phyloP scores from a whole-genome alignment of 2,797 vertebrate species.

The Paramormyrops hopkinsi region DNA sequence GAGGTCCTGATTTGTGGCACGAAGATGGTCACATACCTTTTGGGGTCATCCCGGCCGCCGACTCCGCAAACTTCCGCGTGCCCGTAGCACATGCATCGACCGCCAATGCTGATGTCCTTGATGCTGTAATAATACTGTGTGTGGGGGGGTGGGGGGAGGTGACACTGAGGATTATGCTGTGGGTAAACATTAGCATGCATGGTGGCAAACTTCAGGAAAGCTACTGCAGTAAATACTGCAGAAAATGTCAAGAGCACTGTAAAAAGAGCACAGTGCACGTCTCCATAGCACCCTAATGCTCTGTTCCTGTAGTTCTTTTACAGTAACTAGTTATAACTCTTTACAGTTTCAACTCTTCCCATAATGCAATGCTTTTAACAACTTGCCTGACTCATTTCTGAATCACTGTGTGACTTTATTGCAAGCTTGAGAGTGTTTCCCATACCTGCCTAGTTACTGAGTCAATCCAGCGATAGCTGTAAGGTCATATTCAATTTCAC shows the following conservation, averaged over 20 bases:
- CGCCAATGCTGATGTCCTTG: constrained; percentile 89
- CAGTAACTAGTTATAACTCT: neutral
- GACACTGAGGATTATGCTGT: neutral
- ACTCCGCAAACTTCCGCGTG: constrained; percentile 73
- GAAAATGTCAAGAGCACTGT: neutral
- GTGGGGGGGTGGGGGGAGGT: constrained; percentile 27
- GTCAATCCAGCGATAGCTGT: neutral
- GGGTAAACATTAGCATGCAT: neutral
- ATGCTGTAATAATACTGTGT: constrained; percentile 89
- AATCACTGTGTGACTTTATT: neutral
- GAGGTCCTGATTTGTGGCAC: neutral
- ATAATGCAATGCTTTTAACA: neutral
- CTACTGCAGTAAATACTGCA: neutral
- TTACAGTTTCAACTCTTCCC: neutral
- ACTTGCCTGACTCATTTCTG: neutral
- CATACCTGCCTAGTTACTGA: neutral
- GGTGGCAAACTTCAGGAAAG: neutral
- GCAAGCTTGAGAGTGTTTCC: neutral
- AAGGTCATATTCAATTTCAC: neutral
- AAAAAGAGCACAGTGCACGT: neutral
- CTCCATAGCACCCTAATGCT: neutral
- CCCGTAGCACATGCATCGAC: constrained; percentile 83
- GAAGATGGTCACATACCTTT: constrained; percentile 43
- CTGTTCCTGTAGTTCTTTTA: neutral
- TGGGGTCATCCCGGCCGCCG: constrained; percentile 50